Percentiles rank a stretch among this genome's conserved stretches.
These are phyloP conservation scores for Pterostichus madidus DNA, from an alignment of 2,888 invertebrate species.

Conservation along the genomic window DNA sequence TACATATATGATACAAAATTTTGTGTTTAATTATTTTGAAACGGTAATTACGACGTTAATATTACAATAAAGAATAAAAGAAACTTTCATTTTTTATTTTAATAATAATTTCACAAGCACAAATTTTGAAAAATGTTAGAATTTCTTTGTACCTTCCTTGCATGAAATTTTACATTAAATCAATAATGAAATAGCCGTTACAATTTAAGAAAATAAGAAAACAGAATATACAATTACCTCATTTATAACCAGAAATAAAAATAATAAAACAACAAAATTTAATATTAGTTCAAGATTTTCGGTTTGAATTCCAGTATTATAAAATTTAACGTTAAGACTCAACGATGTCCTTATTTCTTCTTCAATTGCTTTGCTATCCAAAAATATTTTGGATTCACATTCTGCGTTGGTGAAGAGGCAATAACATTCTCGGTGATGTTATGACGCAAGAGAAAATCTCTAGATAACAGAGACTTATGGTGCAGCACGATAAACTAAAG, in stretches of 20 bases:
- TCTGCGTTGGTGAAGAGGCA: conserved; percentile 20
- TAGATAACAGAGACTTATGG: conserved; percentile 31
- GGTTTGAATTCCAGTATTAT: neutral
- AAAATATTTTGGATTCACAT: conserved; percentile 36
- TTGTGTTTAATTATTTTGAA: no score
- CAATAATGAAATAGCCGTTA: no score
- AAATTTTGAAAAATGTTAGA: no score
- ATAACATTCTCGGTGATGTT: conserved; percentile 41
- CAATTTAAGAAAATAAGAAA: no score
- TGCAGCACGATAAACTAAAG: conserved; percentile 40
- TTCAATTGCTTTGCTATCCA: conserved; percentile 33
- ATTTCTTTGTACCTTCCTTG: no score
- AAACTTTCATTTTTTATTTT: no score
- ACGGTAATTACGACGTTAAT: no score
- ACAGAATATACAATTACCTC: no score
- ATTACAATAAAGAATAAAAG: no score
- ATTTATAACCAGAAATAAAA: neutral
- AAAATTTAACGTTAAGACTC: neutral
- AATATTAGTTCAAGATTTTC: neutral
- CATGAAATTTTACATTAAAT: no score
- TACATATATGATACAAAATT: no score
- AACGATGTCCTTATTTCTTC: conserved; percentile 2
- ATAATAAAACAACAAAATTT: neutral
- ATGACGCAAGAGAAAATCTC: conserved; percentile 13
- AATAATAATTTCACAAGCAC: no score